These are phyloP conservation scores for Presbytis comata DNA, from an alignment of 2,797 vertebrate genomes.

Conservation along the genomic window DNA sequence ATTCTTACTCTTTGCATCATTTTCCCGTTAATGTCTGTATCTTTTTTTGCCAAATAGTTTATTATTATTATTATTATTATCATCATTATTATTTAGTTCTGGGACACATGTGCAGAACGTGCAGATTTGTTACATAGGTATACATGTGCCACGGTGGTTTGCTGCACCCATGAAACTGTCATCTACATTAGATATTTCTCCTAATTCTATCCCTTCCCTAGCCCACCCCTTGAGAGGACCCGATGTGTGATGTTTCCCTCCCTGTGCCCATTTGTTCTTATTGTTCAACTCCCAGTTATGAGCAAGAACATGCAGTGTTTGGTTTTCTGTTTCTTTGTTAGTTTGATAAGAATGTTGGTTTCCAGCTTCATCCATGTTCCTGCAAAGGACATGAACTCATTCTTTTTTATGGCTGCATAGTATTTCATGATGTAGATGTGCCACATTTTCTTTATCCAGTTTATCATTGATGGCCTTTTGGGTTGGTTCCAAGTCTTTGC, in stretches of 20 bases:
- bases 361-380: background rate
- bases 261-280: background rate
- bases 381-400: background rate
- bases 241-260: background rate
- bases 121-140: background rate
- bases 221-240: background rate
- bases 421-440: background rate
- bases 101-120: background rate
- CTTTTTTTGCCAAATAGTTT: background rate
- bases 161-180: background rate
- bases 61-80: background rate
- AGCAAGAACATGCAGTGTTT: background rate
- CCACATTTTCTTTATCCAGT: background rate
- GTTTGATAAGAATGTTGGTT: background rate
- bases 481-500: background rate
- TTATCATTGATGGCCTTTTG: background rate
- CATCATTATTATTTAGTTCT: background rate
- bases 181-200: background rate
- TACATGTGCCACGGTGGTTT: background rate
- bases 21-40: background rate
- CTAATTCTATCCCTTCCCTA: background rate
- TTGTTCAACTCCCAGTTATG: background rate
- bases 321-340: background rate
- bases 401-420: background rate
- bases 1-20: background rate